Evolutionary conservation across 2,888 invertebrate genomes (phyloP).

Genomic region (Thereva unica): DNA sequence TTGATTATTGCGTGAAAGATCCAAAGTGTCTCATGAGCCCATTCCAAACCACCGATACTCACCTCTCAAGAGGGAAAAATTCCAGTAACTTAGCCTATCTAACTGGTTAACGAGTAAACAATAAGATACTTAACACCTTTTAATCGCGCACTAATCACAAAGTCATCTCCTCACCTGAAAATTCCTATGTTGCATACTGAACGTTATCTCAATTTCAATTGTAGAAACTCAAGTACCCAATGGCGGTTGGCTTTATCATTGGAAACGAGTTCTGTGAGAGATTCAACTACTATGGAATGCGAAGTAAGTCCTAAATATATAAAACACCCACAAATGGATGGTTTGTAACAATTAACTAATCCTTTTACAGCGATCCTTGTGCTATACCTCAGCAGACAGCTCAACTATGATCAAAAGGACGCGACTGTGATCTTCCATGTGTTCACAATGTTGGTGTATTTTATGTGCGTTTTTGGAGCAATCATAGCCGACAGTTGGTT

Average conservation of each 20-base stretch:
- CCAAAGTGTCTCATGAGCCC: too few species aligned
- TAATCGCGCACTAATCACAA: too few species aligned
- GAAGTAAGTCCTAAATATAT: slow-evolving; percentile 68
- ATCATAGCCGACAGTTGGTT: slow-evolving; percentile 78
- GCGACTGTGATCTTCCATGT: slow-evolving; percentile 76
- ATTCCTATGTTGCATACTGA: too few species aligned
- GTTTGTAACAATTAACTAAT: slow-evolving; percentile 12
- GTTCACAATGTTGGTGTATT: slow-evolving; percentile 74
- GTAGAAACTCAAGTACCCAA: slow-evolving; percentile 63
- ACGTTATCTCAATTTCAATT: background rate
- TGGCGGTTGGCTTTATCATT: slow-evolving; percentile 85
- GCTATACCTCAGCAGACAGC: slow-evolving; percentile 70
- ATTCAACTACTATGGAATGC: slow-evolving; percentile 93
- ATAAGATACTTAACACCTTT: too few species aligned
- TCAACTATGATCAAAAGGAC: slow-evolving; percentile 65
- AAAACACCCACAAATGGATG: background rate
- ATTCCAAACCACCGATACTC: too few species aligned
- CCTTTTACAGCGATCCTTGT: slow-evolving; percentile 70
- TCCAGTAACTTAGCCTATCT: too few species aligned
- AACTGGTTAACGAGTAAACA: too few species aligned
- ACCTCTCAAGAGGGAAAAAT: too few species aligned
- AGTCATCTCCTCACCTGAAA: too few species aligned
- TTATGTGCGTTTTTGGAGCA: slow-evolving; percentile 77
- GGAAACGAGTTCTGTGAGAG: slow-evolving; percentile 95
- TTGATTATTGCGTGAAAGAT: too few species aligned